Base-by-base conservation (phyloP, 2,797 vertebrate genomes). In the Muscicapa striata region DNA sequence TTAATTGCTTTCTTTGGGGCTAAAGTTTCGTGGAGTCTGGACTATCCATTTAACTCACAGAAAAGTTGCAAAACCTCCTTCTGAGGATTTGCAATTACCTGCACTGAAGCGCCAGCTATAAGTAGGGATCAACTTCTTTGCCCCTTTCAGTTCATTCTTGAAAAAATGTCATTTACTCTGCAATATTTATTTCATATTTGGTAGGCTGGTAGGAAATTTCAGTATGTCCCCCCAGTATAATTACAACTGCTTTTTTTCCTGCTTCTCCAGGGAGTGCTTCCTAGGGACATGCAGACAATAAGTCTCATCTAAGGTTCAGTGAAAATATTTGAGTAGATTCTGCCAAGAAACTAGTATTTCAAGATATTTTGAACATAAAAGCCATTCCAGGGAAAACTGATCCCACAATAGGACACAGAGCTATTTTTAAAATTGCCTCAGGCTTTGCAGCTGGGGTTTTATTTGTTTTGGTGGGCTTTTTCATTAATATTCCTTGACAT, bases 351-450 rank as follows among this genome's bases (percentile, higher is more conserved):
- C 93, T 67, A 84, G 49, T 87, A 94, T 92, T 97, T 97, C 89
- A 93, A 96, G 90, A 94, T 94, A 94, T 95, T 97, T 96, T 96
- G 72, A 85, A 72, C 90, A 67, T 96, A 93, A 92, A 97, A 95
- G 93, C 79, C 77, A 83, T 94, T 95, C 83, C 76, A 84, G 84
- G 46, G 84, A 89, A 91, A 81, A 83, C 45, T 88, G 68, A 90
- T 90, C 93, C 91, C 84, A 83, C 58, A 91, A 93, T 80, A 84
- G 73, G 84, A 87, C 46, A 77, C 59, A 58, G 46, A 82, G 80
- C 90, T 97, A 96, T 97, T 97, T 96, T 96, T 89, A 95, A 94
- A 94, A 89, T 79, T 67, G 34, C 79, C 80, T 86, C 63, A 91
- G 77, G 83, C 92, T 91, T 95, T 94, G 49, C 89, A 95, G 92